Percentiles rank a stretch among this genome's conserved stretches.
Evolutionary conservation across 2,888 invertebrate genomes (phyloP).

Genomic region (Orchestes rusci): DNA sequence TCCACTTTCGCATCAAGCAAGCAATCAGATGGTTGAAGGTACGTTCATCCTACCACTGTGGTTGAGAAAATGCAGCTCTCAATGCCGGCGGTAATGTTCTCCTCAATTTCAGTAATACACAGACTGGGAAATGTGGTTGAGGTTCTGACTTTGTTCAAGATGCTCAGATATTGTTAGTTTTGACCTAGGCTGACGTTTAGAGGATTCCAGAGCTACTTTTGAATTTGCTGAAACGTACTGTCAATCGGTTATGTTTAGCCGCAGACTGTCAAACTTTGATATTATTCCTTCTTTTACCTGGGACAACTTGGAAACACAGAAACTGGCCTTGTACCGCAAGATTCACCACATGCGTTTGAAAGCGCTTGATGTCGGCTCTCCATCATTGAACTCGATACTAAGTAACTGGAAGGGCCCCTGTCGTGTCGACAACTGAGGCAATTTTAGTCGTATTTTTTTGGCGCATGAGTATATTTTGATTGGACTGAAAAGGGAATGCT

Average conservation of each 20-base stretch:
- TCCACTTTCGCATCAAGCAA: too few species aligned
- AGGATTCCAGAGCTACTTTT: too few species aligned
- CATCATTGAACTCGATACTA: too few species aligned
- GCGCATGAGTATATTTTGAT: too few species aligned
- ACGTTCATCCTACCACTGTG: too few species aligned
- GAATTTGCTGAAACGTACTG: conserved; percentile 57
- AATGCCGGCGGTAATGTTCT: conserved; percentile 52
- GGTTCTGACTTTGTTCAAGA: conserved; percentile 58
- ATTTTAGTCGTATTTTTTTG: too few species aligned
- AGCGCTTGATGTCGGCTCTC: too few species aligned
- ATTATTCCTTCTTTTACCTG: conserved; percentile 78
- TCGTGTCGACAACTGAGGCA: too few species aligned
- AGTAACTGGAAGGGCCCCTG: too few species aligned
- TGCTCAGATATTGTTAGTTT: conserved; percentile 54
- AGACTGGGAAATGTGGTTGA: conserved; percentile 87
- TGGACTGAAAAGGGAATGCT: too few species aligned
- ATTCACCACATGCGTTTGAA: conserved; percentile 96
- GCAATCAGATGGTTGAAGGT: too few species aligned
- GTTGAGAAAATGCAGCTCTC: conserved; percentile 54
- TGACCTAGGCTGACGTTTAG: conserved; percentile 59
- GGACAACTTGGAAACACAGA: conserved; percentile 77
- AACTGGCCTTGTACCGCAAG: conserved; percentile 85
- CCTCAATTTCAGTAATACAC: conserved; percentile 60
- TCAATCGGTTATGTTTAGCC: conserved; percentile 62
- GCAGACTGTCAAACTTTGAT: conserved; percentile 68